These are phyloP conservation scores for Lipophrys pholis DNA, from an alignment of 2,113 vertebrate species.

Conservation along the genomic window DNA sequence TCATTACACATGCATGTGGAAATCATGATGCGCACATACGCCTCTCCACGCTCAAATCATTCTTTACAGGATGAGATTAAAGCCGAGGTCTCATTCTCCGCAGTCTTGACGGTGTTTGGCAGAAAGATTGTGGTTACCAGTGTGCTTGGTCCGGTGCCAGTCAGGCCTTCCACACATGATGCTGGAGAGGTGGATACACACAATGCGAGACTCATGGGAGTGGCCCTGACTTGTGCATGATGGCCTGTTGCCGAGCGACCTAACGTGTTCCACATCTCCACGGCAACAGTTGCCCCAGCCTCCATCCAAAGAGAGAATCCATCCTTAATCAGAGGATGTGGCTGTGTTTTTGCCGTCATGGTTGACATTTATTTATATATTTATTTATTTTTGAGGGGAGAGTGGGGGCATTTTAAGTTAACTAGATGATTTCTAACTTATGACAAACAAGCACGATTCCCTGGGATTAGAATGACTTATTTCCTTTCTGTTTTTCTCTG, in stretches of 20 bases:
- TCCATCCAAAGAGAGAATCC: slow-evolving; percentile 52
- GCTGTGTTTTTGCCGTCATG: background rate
- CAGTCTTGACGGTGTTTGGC: slow-evolving; percentile 33
- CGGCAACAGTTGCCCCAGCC: slow-evolving; percentile 79
- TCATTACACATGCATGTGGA: too few species aligned
- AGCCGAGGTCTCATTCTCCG: slow-evolving; percentile 25
- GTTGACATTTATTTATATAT: background rate
- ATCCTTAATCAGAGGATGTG: slow-evolving; percentile 33
- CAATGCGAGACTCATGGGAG: slow-evolving; percentile 63
- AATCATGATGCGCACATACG: too few species aligned
- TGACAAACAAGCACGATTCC: slow-evolving; percentile 12
- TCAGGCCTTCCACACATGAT: slow-evolving; percentile 48
- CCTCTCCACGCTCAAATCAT: too few species aligned
- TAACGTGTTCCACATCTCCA: slow-evolving; percentile 77
- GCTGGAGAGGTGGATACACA: slow-evolving; percentile 34
- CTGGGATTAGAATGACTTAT: background rate
- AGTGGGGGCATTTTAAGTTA: background rate
- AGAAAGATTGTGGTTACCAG: slow-evolving; percentile 32
- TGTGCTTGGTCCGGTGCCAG: slow-evolving; percentile 40
- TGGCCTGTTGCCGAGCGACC: slow-evolving; percentile 83
- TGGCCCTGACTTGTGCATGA: slow-evolving; percentile 68
- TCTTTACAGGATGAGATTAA: slow-evolving; percentile 24
- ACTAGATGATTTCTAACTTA: background rate
- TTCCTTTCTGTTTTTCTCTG: slow-evolving; percentile 4
- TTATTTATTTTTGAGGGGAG: too few species aligned